These are phyloP conservation scores for Lasioglossum leucozonium DNA, from an alignment of 2,888 invertebrate species.

Conservation along the genomic window DNA sequence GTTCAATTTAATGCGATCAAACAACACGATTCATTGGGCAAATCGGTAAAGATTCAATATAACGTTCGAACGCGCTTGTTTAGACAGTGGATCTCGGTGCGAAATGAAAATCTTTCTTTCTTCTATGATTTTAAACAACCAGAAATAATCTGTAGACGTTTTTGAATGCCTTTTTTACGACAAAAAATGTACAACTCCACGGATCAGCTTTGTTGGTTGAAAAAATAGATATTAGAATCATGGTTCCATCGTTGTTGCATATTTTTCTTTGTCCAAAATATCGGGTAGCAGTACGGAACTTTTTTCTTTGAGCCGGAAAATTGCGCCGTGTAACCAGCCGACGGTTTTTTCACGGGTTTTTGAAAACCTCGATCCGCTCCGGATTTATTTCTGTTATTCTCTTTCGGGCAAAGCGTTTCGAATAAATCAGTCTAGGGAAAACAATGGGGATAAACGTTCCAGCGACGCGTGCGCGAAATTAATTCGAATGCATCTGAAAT, in stretches of 20 bases:
- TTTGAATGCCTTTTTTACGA: background rate
- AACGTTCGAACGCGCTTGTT: background rate
- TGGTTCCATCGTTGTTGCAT: background rate
- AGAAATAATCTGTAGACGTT: background rate
- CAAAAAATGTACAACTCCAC: background rate
- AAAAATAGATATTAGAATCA: background rate
- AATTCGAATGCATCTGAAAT: background rate
- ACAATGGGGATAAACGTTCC: background rate
- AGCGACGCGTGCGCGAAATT: background rate
- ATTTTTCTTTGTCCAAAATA: background rate
- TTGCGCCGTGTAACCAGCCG: background rate
- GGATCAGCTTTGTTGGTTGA: background rate
- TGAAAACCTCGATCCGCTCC: background rate
- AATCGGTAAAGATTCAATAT: too few species aligned
- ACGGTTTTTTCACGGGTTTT: background rate
- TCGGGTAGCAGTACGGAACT: background rate
- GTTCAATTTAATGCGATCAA: too few species aligned
- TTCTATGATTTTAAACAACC: too few species aligned
- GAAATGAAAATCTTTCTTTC: background rate
- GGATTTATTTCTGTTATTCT: background rate
- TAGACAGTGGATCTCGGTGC: background rate
- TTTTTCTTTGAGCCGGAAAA: background rate
- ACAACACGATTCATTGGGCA: too few species aligned
- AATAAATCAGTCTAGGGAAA: background rate
- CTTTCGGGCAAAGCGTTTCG: background rate